Conservation (phyloP, 2,888 invertebrate species). For the Agonopterix subpropinquella region DNA sequence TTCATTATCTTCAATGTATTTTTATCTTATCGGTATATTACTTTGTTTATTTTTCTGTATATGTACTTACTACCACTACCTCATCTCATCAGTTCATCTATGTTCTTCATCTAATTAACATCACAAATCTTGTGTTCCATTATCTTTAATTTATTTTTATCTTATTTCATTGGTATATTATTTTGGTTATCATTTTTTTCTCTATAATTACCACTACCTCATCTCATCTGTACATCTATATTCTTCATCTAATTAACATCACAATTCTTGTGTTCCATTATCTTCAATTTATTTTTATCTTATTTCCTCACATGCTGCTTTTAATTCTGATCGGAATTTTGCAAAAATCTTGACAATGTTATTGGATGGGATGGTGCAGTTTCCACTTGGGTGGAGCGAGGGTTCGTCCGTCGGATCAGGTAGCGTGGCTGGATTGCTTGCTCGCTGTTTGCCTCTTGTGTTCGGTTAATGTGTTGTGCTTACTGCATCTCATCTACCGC, state of each 20-base stretch:
- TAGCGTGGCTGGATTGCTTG: slow-evolving; percentile 85
- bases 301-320: slow-evolving; percentile 72
- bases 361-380: slow-evolving; percentile 55
- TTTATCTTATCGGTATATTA: slow-evolving; percentile 57
- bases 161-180: slow-evolving; percentile 58
- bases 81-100: not conserved
- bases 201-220: slow-evolving; percentile 1
- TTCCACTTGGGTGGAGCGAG: slow-evolving; percentile 71
- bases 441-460: slow-evolving; percentile 80
- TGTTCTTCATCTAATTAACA: slow-evolving; percentile 8
- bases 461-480: slow-evolving; percentile 79
- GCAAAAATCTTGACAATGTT: slow-evolving; percentile 31
- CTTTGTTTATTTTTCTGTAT: not conserved
- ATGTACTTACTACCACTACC: not conserved
- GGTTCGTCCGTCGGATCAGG: slow-evolving; percentile 84
- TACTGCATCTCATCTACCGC: slow-evolving; percentile 76
- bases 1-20: not conserved
- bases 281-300: slow-evolving; percentile 46
- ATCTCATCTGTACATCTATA: not conserved
- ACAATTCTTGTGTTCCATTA: not conserved
- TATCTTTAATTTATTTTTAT: slow-evolving; percentile 20
- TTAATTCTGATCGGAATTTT: slow-evolving; percentile 51
- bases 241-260: slow-evolving; percentile 8
- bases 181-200: not conserved
- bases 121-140: not conserved